Evolutionary conservation across 2,113 vertebrate genomes (phyloP), one percentile per base, ranked within the genome.

Genomic region (Taurulus bubalis): DNA sequence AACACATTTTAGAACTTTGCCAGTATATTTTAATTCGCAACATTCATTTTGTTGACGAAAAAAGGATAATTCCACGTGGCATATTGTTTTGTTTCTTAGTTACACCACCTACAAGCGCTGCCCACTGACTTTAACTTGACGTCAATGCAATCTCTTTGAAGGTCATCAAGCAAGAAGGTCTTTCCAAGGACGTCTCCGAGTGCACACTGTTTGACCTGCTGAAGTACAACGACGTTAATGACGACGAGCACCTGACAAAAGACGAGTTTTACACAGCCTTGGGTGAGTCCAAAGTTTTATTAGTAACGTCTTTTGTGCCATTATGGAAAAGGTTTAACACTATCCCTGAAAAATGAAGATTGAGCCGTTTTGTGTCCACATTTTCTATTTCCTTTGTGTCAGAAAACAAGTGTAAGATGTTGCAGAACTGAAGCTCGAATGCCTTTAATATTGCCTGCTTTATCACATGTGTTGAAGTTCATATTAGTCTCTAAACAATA

Each of bases 261-360:
- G 97, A 98, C 62, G 98, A 99, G 94, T 97, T 99, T 91, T 98
- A 99, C 55, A 95, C 94, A 83, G 95, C 96, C 73, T 99, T 99
- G 49, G 95, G 98, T 99, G 90, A 97, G 98, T 96, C 10, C 26
- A 2, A 7, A 22, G 1, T 9, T 59, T 42, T 51, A 1, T 62
- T 28, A 0, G 6, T 14, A 11, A 60, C 28, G 22, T 42, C 11
- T 18, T n/a, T 55, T 55, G 10, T 36, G 24, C 16, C 28, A 7
- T 24, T 16, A 34, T 1, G 1, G 8, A 51, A 36, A 36, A 20
- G 1, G 3, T 7, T 22, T 9, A 60, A 59, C 22, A 7, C 18
- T 28, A 22, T 26, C 26, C 16, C 10, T 51, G 47, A n/a, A 20
- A 42, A 9, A 38, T 40, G 2, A 18, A 7, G 18, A 5, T 7